These are phyloP conservation scores for Bambusicola thoracicus DNA, from an alignment of 2,113 vertebrate species.

Conservation along the genomic window DNA sequence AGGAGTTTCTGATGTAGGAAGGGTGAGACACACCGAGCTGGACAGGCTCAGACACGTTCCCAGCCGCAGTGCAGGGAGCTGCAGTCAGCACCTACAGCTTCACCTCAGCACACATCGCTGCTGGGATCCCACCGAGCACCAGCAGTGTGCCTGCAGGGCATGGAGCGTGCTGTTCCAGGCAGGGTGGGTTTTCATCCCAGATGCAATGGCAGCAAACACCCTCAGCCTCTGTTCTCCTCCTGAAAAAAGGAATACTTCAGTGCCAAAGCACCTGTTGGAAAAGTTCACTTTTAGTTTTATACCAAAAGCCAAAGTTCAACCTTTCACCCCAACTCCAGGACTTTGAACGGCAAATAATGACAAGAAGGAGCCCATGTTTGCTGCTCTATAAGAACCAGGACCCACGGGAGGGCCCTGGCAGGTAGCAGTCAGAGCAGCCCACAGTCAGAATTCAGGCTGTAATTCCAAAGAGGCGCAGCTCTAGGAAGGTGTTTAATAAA, in stretches of 20 bases:
- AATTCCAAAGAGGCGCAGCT: not conserved
- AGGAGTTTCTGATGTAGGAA: not conserved
- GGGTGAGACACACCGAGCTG: not conserved
- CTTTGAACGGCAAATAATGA: not conserved
- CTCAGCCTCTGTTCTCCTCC: not conserved
- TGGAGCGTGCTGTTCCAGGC: not conserved
- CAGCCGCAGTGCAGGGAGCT: not conserved
- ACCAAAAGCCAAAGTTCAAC: not conserved
- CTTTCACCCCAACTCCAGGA: not conserved
- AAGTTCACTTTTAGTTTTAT: not conserved
- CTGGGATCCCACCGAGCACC: not conserved
- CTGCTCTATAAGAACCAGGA: not conserved
- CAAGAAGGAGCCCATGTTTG: not conserved
- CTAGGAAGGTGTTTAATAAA: constrained; percentile 29
- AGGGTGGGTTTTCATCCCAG: not conserved
- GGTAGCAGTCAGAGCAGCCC: not conserved
- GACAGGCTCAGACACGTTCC: not conserved
- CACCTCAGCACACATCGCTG: not conserved
- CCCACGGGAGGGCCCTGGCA: not conserved
- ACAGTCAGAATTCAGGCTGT: accelerated
- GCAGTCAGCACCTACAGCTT: not conserved
- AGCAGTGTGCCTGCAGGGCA: not conserved
- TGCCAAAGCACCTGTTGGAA: not conserved
- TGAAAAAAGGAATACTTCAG: accelerated
- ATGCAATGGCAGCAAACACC: not conserved